A percentile compares a stretch with the other conserved stretches of the same genome.
Evolutionary conservation across 2,888 invertebrate species (phyloP).

Genomic region (Yponomeuta cagnagella): DNA sequence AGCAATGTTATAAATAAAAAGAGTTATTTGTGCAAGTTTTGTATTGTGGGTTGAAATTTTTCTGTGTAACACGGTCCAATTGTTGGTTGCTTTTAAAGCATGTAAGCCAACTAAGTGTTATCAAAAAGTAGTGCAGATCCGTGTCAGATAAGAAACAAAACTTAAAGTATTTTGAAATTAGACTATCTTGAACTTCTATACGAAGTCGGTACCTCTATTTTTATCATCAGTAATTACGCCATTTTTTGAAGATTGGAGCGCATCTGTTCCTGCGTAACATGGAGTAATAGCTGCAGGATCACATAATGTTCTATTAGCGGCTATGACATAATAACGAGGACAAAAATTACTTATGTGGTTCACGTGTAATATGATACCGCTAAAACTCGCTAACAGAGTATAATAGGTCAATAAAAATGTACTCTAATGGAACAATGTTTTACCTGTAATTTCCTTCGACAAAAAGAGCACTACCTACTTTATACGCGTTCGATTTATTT

Average conservation of each 20-base stretch:
- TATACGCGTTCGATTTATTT: background rate
- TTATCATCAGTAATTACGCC: background rate
- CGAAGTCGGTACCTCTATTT: background rate
- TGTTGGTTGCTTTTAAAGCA: too few species aligned
- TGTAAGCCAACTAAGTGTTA: too few species aligned
- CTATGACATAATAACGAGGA: conserved; percentile 68
- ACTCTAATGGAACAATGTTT: background rate
- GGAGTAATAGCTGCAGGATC: conserved; percentile 2
- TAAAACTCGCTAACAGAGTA: background rate
- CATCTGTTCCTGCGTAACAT: background rate
- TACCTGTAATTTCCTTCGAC: background rate
- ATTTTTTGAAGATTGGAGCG: too few species aligned
- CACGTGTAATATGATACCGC: conserved; percentile 44
- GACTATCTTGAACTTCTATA: too few species aligned
- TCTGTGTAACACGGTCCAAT: too few species aligned
- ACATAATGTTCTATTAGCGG: conserved; percentile 48
- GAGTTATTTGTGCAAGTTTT: too few species aligned
- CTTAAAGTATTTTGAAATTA: too few species aligned
- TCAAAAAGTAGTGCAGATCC: too few species aligned
- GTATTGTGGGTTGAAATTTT: too few species aligned
- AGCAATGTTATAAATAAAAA: too few species aligned
- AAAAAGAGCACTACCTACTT: background rate
- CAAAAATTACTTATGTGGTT: conserved; percentile 59
- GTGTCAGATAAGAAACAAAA: too few species aligned
- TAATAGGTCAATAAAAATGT: background rate